Evolutionary conservation across 1,140 invertebrate species (phyloP).

Genomic region (Conopomorpha cramerella): DNA sequence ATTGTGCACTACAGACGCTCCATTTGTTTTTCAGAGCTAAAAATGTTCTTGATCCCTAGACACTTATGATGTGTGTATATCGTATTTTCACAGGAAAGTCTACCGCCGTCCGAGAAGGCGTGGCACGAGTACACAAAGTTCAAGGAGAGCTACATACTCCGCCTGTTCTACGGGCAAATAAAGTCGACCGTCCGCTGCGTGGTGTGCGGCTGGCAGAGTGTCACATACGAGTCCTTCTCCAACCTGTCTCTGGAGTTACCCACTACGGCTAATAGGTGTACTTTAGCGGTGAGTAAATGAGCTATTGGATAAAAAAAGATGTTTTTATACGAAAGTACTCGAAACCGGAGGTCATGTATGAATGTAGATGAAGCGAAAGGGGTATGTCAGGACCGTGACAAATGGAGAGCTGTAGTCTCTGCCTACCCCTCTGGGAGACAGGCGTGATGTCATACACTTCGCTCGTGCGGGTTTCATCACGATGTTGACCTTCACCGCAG

Average conservation of each 20-base stretch:
- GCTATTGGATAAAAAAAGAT: background rate
- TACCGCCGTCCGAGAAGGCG: conserved; percentile 66
- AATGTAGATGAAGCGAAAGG: too few species aligned
- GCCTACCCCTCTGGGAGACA: too few species aligned
- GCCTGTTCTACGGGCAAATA: conserved; percentile 87
- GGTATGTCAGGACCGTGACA: too few species aligned
- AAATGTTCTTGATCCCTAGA: too few species aligned
- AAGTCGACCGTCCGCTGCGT: conserved; percentile 82
- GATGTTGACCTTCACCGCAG: too few species aligned
- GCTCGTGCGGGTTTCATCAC: too few species aligned
- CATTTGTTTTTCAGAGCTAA: too few species aligned
- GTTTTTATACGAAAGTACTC: background rate
- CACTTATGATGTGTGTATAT: too few species aligned
- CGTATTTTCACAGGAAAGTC: conserved; percentile 23
- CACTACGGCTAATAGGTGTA: conserved; percentile 64
- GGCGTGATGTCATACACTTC: too few species aligned
- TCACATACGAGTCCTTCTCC: conserved; percentile 89
- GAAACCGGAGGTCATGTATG: too few species aligned
- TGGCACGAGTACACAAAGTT: conserved; percentile 75
- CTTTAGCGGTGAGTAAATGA: conserved; percentile 66
- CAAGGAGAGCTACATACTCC: conserved; percentile 79
- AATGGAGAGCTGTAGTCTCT: too few species aligned
- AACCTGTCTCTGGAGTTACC: conserved; percentile 86
- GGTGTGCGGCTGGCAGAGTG: conserved; percentile 75
- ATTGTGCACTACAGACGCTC: too few species aligned